Evolutionary conservation across 2,113 vertebrate species (phyloP).

Genomic region (Uria lomvia): DNA sequence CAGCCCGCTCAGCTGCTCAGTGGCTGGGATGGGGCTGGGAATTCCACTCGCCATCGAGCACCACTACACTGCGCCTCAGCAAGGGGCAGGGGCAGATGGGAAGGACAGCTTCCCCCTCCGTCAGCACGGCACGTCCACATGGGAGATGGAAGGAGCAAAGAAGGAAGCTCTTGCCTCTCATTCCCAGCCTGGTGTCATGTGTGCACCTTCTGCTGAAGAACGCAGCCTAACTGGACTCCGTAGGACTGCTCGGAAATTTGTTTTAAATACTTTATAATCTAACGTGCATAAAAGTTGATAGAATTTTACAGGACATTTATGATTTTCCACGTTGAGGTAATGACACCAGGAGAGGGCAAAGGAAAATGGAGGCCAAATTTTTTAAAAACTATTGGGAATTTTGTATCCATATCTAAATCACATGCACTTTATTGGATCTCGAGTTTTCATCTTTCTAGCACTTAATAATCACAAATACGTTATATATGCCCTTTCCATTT

Average conservation of each 20-base stretch:
- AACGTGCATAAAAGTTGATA: background rate
- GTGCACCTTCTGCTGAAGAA: background rate
- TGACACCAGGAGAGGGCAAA: background rate
- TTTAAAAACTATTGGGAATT: background rate
- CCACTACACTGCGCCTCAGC: accelerated
- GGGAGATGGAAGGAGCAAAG: background rate
- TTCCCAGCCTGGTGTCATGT: background rate
- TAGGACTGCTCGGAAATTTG: background rate
- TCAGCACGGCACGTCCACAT: background rate
- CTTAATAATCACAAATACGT: background rate
- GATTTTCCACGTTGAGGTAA: background rate
- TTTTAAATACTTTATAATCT: background rate
- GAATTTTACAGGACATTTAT: background rate
- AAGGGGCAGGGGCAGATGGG: accelerated
- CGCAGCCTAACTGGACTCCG: background rate
- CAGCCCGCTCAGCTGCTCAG: accelerated
- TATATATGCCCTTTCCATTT: conserved; percentile 14
- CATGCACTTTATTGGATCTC: background rate
- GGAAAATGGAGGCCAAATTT: background rate
- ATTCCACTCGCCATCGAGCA: background rate
- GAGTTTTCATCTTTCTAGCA: conserved; percentile 28
- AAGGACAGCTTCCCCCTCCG: background rate
- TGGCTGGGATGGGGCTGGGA: background rate
- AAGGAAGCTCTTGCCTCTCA: background rate
- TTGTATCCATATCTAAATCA: background rate